Base-by-base conservation (phyloP, 1,140 invertebrate species). In the Frieseomelitta varia region DNA sequence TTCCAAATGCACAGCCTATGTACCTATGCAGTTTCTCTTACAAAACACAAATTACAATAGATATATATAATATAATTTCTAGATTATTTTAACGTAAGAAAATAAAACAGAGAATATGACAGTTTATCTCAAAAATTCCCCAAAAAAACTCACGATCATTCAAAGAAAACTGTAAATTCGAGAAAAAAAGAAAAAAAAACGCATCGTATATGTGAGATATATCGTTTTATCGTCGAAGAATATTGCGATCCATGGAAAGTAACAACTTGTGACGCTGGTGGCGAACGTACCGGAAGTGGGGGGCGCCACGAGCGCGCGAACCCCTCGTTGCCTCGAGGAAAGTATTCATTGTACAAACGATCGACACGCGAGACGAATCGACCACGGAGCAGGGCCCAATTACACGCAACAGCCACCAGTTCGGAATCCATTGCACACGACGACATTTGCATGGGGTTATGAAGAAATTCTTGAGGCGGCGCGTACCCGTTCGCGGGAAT, bases 401-500 rank as follows among this genome's bases (percentile, higher is more conserved):
- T 81, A 76, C 84, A 67, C 79, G 79, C 61, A 68, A 68, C 84
- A 24, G 68, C 58, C 83, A 80, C 61, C 69, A 47, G 68, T 77
- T 14, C 55, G 87, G 88, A 87, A 91, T 91, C 67, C 81, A 68
- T 51, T 81, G 86, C 86, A 85, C 86, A 85, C 85, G 77, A 71
- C 86, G 89, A 92, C 87, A 92, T 92, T 93, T 93, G 87, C 91
- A 92, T 92, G 85, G 88, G 84, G 86, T 91, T 93, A 94, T 94
- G 91, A 93, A 91, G 87, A 94, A 93, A 94, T 93, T 94, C 92
- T 87, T 90, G 75, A 87, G 87, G 81, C 81, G 63, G 61, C 85
- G 86, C 78, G 79, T 86, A 86, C 88, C 39, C 81, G 86, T 88
- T 86, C 82, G 79, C 85, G 87, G 85, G 92, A 93, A 94, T 94